Conservation (phyloP, 2,113 vertebrate species). For the Oryzias melastigma region DNA sequence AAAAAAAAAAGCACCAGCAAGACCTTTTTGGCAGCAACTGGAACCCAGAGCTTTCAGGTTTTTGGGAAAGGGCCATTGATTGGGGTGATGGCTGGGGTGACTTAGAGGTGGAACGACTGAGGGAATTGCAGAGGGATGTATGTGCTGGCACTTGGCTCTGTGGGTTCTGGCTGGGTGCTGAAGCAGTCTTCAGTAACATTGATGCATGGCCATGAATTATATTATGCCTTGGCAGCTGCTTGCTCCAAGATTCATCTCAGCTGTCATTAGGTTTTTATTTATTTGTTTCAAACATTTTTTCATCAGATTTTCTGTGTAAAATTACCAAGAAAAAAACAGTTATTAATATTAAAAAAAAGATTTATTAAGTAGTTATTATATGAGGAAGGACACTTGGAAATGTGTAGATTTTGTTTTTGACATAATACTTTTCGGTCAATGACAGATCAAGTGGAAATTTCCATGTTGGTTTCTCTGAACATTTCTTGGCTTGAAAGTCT, state of each 20-base stretch:
- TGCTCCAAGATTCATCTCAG: slow-evolving; percentile 79
- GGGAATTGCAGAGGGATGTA: slow-evolving; percentile 71
- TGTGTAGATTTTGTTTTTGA: slow-evolving; percentile 41
- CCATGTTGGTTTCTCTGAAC: slow-evolving; percentile 35
- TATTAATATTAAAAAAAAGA: slow-evolving; percentile 17
- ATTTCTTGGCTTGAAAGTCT: slow-evolving; percentile 45
- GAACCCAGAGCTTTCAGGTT: slow-evolving; percentile 44
- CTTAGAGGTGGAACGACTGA: slow-evolving; percentile 56
- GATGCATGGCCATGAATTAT: slow-evolving; percentile 82
- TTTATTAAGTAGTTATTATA: not conserved
- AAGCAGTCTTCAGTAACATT: slow-evolving; percentile 73
- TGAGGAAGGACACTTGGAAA: slow-evolving; percentile 1
- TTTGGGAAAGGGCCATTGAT: slow-evolving; percentile 59
- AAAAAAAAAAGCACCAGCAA: slow-evolving; percentile 56
- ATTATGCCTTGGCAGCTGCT: slow-evolving; percentile 78
- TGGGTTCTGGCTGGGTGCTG: slow-evolving; percentile 72
- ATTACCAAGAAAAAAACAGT: slow-evolving; percentile 39
- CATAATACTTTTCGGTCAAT: slow-evolving; percentile 18
- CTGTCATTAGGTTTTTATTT: slow-evolving; percentile 74
- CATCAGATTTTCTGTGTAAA: slow-evolving; percentile 63
- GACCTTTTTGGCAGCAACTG: slow-evolving; percentile 50
- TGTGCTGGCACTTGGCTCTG: slow-evolving; percentile 75
- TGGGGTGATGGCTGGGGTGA: slow-evolving; percentile 60
- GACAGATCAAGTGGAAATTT: slow-evolving; percentile 20
- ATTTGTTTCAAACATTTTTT: slow-evolving; percentile 77